Conservation (phyloP, 1,140 invertebrate species). For the Drosophila murphyi region DNA sequence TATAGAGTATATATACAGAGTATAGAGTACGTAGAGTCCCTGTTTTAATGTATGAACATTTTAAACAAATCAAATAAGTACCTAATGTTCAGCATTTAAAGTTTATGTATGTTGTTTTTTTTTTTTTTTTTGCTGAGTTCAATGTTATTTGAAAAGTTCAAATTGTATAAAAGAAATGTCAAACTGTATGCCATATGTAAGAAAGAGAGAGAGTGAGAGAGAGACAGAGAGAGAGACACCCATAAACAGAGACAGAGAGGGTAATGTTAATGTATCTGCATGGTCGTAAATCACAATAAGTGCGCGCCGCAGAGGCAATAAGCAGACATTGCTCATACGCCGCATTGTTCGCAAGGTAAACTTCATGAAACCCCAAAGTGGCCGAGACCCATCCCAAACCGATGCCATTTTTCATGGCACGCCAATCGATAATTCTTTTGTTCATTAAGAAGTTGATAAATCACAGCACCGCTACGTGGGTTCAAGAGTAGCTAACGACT, state of each 20-base stretch:
- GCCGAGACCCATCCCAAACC: slow-evolving; percentile 7
- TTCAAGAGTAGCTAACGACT: slow-evolving; percentile 14
- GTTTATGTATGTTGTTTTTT: not conserved
- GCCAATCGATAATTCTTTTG: slow-evolving; percentile 79
- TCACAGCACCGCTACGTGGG: slow-evolving; percentile 41
- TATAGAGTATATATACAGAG: no score
- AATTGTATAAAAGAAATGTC: slow-evolving; percentile 71
- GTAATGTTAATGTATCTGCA: slow-evolving; percentile 64
- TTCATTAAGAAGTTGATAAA: slow-evolving; percentile 81
- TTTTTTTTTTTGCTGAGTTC: slow-evolving; percentile 48
- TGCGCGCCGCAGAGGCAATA: slow-evolving; percentile 38
- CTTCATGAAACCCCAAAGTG: not conserved
- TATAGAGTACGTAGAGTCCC: no score
- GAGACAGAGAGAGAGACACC: not conserved
- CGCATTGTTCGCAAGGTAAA: slow-evolving; percentile 50
- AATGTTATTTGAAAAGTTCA: slow-evolving; percentile 56
- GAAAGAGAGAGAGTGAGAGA: slow-evolving; percentile 1
- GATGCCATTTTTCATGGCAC: slow-evolving; percentile 61
- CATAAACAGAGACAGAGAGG: slow-evolving; percentile 6
- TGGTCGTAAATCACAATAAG: slow-evolving; percentile 68
- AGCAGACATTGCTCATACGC: slow-evolving; percentile 66
- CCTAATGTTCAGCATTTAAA: not conserved
- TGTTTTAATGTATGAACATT: no score
- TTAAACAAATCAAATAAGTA: no score
- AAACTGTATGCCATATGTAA: slow-evolving; percentile 57